Evolutionary conservation across 2,797 vertebrate species (phyloP).

Genomic region (Xenops minutus): DNA sequence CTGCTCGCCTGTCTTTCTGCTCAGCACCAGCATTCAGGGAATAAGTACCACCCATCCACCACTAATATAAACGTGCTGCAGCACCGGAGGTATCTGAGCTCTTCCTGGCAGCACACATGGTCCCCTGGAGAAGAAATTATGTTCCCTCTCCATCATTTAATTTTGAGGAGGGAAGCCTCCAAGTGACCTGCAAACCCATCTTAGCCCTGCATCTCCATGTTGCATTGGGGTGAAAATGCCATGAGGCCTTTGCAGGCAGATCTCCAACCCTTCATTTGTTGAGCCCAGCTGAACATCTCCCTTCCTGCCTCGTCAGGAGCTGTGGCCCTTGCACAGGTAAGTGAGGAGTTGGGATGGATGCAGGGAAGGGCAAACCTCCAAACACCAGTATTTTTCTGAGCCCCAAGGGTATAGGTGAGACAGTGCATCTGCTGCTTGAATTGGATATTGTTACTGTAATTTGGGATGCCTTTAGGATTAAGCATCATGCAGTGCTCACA

Average conservation of each 20-base stretch:
- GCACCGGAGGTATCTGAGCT: not conserved
- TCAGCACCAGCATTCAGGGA: not conserved
- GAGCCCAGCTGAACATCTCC: not conserved
- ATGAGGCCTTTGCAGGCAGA: not conserved
- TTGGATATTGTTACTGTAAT: not conserved
- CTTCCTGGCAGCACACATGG: not conserved
- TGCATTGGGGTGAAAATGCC: not conserved
- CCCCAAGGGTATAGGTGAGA: not conserved
- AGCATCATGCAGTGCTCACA: not conserved
- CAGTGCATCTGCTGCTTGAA: not conserved
- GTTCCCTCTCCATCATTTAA: not conserved
- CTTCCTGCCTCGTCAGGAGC: not conserved
- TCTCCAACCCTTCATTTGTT: rapidly evolving
- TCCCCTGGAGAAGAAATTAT: not conserved
- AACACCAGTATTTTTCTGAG: not conserved
- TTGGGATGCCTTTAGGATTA: slow-evolving; percentile 31
- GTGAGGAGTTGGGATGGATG: not conserved
- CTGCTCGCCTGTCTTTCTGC: not conserved
- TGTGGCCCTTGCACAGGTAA: not conserved
- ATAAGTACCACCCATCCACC: rapidly evolving
- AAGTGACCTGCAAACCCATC: not conserved
- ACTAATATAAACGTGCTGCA: not conserved
- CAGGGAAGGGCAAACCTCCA: not conserved
- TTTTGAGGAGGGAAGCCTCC: not conserved
- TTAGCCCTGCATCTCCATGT: not conserved